phyloP scores from a whole-genome alignment of 2,113 vertebrate species.

The Halcyon senegalensis region DNA sequence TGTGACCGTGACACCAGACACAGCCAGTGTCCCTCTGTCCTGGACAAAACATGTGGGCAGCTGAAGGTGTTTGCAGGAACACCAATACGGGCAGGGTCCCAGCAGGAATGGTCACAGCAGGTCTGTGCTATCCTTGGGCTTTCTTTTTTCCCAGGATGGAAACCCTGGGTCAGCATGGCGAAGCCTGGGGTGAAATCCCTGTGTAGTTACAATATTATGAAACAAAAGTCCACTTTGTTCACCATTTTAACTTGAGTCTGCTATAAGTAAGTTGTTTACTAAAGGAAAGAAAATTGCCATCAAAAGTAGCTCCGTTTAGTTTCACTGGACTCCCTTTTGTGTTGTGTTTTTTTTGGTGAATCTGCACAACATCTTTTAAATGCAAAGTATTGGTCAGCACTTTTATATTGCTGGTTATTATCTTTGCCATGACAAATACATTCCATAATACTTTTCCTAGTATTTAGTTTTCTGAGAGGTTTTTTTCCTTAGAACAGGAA shows the following conservation, averaged over 20 bases:
- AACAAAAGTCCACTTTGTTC: neutral
- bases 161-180: neutral
- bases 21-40: neutral
- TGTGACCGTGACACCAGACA: rapidly evolving
- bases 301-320: neutral
- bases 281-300: neutral
- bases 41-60: neutral
- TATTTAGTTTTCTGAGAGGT: slow-evolving; percentile 48
- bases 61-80: neutral
- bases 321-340: neutral
- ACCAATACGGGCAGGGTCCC: neutral
- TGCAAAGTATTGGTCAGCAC: neutral
- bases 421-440: slow-evolving; percentile 30
- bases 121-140: neutral
- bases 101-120: neutral
- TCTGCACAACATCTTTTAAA: neutral
- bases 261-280: neutral
- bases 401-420: neutral
- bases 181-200: neutral
- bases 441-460: slow-evolving; percentile 26
- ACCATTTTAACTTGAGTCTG: neutral
- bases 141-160: neutral
- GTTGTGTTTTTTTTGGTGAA: neutral
- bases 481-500: slow-evolving; percentile 20
- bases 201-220: rapidly evolving